phyloP scores from a whole-genome alignment of 2,797 vertebrate species.

The Falco biarmicus region DNA sequence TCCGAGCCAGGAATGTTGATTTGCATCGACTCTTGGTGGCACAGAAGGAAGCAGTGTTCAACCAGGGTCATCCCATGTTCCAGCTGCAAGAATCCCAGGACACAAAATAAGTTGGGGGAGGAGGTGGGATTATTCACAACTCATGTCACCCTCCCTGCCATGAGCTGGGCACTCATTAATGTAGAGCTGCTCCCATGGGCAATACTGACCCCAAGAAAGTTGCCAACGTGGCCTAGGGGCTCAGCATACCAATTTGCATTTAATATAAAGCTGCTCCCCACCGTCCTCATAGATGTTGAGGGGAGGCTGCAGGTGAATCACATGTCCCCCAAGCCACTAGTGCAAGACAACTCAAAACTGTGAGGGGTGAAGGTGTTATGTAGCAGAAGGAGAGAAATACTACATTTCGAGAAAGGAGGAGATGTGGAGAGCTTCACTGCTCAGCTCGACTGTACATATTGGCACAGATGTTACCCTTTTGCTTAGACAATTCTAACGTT shows the following conservation, averaged over 20 bases:
- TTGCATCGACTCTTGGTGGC: not conserved
- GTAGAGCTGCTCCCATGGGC: not conserved
- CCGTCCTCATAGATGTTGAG: not conserved
- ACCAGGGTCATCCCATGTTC: not conserved
- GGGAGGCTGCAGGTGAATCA: not conserved
- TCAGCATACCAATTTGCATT: not conserved
- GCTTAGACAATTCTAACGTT: not conserved
- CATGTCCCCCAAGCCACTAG: not conserved
- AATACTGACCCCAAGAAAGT: not conserved
- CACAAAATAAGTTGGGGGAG: not conserved
- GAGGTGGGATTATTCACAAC: not conserved
- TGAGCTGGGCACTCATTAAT: not conserved
- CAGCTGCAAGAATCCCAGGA: not conserved
- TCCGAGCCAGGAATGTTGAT: constrained; percentile 3
- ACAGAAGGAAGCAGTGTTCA: not conserved
- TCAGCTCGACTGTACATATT: fast-evolving
- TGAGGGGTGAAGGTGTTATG: not conserved
- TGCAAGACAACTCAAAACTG: not conserved
- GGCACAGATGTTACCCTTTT: not conserved
- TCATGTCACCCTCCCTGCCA: not conserved
- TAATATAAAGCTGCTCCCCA: not conserved
- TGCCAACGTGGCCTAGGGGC: not conserved
- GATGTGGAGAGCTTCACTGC: not conserved
- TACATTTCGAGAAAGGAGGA: not conserved
- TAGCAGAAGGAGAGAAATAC: not conserved